These are phyloP conservation scores for Hyles euphorbiae DNA, from an alignment of 1,140 invertebrate species.

Conservation along the genomic window DNA sequence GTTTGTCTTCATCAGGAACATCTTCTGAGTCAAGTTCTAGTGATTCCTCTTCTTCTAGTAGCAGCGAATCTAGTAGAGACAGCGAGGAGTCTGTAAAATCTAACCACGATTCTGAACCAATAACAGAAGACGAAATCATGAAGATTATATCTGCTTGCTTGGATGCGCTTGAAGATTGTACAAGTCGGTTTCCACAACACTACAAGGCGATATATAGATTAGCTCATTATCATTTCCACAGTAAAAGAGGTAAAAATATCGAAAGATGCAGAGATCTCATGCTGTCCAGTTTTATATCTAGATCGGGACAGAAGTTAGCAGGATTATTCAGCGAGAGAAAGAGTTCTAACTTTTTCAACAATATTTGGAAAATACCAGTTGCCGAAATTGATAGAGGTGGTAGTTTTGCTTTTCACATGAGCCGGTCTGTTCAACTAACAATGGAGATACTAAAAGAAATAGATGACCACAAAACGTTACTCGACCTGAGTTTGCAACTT, in stretches of 20 bases:
- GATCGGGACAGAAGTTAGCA: constrained; percentile 79
- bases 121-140: constrained; percentile 65
- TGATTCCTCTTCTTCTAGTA: constrained; percentile 62
- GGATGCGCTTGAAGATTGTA: constrained; percentile 88
- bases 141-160: constrained; percentile 78
- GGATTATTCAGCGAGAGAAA: constrained; percentile 92
- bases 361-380: constrained; percentile 93
- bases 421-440: constrained; percentile 86
- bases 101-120: constrained; percentile 41
- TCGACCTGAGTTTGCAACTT: constrained; percentile 87
- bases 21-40: constrained; percentile 66
- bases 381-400: constrained; percentile 94
- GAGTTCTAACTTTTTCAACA: constrained; percentile 93
- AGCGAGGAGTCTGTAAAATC: constrained; percentile 57
- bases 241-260: constrained; percentile 80
- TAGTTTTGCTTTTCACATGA: constrained; percentile 94
- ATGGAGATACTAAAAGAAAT: constrained; percentile 87
- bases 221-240: constrained; percentile 89
- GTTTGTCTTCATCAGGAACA: constrained; percentile 51
- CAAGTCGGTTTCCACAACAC: constrained; percentile 90
- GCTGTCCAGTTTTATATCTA: constrained; percentile 80
- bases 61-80: constrained; percentile 57
- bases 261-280: constrained; percentile 83
- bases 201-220: constrained; percentile 95
- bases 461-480: constrained; percentile 87